Evolutionary conservation across 1,140 invertebrate genomes (phyloP).

Genomic region (Panulirus ornatus): DNA sequence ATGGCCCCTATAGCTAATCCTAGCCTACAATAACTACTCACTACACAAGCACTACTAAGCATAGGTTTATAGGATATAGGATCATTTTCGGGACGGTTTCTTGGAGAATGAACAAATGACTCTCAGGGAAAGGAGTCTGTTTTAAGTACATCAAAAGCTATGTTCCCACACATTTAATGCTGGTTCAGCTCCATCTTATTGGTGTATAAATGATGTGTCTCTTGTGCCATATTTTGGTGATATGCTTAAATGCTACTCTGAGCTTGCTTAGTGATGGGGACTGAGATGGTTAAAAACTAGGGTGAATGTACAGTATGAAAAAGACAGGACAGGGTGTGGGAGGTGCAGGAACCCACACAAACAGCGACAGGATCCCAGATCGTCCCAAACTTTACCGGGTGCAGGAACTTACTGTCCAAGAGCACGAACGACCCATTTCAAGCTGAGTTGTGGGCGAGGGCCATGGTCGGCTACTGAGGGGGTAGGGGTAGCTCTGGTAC

Average conservation of each 20-base stretch:
- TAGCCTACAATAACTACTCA: slow-evolving; percentile 32
- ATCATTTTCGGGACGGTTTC: not conserved
- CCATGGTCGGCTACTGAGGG: slow-evolving; percentile 58
- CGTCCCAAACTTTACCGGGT: slow-evolving; percentile 54
- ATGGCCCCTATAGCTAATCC: slow-evolving; percentile 23
- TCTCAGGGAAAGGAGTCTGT: not conserved
- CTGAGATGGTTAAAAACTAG: not conserved
- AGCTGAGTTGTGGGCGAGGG: slow-evolving; percentile 62
- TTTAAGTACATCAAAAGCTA: not conserved
- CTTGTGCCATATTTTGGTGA: not conserved
- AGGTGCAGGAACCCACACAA: slow-evolving; percentile 55
- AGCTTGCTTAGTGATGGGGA: not conserved
- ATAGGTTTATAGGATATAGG: not conserved
- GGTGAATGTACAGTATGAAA: slow-evolving; percentile 6
- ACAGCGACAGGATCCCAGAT: slow-evolving; percentile 62
- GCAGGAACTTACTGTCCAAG: slow-evolving; percentile 72
- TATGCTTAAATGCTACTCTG: not conserved
- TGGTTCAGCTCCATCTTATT: not conserved
- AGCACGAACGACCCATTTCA: slow-evolving; percentile 57
- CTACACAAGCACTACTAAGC: slow-evolving; percentile 62
- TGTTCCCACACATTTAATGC: not conserved
- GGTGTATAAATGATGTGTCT: not conserved
- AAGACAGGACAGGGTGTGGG: slow-evolving; percentile 66
- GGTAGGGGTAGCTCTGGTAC: slow-evolving; percentile 51
- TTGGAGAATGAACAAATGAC: not conserved